Conservation (phyloP, 2,888 invertebrate genomes). For the Pheosia gnoma region DNA sequence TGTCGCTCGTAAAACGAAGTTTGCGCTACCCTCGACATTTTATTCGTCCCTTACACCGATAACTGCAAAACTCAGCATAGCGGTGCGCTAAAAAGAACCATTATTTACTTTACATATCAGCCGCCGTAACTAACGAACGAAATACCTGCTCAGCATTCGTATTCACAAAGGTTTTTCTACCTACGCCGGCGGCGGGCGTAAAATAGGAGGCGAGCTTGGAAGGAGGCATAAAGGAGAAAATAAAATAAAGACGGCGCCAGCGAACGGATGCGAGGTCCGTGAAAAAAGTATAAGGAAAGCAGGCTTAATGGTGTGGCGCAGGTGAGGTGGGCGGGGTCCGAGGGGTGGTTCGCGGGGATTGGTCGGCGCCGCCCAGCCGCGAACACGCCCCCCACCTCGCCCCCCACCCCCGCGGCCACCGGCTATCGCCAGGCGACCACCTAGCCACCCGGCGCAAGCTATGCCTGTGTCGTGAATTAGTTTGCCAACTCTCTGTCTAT, state of each 20-base stretch:
- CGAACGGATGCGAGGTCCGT: slow-evolving; percentile 80
- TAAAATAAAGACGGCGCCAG: slow-evolving; percentile 83
- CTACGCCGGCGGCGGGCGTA: slow-evolving; percentile 77
- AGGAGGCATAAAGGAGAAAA: slow-evolving; percentile 83
- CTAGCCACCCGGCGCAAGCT: slow-evolving; percentile 78
- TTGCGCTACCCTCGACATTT: slow-evolving; percentile 7
- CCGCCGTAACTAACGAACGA: slow-evolving; percentile 78
- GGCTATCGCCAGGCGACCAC: slow-evolving; percentile 78
- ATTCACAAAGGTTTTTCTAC: slow-evolving; percentile 83
- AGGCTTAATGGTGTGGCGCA: slow-evolving; percentile 81
- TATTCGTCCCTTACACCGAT: slow-evolving; percentile 9
- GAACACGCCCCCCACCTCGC: slow-evolving; percentile 68
- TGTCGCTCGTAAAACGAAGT: slow-evolving; percentile 4
- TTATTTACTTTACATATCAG: slow-evolving; percentile 82
- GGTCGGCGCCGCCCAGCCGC: slow-evolving; percentile 80
- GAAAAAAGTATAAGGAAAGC: slow-evolving; percentile 81
- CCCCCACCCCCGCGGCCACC: slow-evolving; percentile 69
- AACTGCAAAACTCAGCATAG: slow-evolving; percentile 15
- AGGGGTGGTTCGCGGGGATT: slow-evolving; percentile 77
- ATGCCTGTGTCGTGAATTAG: slow-evolving; percentile 84
- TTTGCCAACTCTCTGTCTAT: slow-evolving; percentile 84
- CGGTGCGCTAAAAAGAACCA: slow-evolving; percentile 53
- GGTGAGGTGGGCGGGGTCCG: slow-evolving; percentile 81
- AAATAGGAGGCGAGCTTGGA: slow-evolving; percentile 80
- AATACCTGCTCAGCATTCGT: slow-evolving; percentile 82